These are phyloP conservation scores for Octodon degus DNA, from an alignment of 2,113 vertebrate genomes.

Conservation along the genomic window DNA sequence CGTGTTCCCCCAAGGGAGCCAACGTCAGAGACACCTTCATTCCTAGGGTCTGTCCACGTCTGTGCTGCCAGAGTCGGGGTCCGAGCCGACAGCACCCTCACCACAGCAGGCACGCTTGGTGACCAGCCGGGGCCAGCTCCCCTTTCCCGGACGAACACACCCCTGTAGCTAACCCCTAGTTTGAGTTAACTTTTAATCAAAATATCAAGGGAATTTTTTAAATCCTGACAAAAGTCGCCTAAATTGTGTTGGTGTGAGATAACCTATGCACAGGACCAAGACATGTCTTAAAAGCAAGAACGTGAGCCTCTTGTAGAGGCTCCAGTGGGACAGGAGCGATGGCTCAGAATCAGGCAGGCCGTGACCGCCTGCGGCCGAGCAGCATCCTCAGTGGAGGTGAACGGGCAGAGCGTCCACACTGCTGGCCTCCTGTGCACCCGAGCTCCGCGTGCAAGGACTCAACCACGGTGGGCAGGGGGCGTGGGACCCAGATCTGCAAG, in stretches of 20 bases:
- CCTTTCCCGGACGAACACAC: neutral
- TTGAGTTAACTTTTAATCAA: neutral
- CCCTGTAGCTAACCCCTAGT: neutral
- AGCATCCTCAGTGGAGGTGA: neutral
- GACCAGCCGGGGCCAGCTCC: neutral
- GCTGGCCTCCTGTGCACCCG: no score
- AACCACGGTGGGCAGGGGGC: neutral
- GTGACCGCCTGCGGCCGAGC: neutral
- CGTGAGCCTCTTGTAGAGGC: neutral
- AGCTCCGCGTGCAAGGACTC: no score
- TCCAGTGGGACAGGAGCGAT: neutral
- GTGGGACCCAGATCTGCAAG: neutral
- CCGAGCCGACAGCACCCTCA: neutral
- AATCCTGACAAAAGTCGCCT: neutral
- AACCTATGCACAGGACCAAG: neutral
- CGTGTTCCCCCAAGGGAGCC: neutral
- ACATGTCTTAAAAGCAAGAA: neutral
- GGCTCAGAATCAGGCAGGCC: no score
- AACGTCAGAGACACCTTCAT: neutral
- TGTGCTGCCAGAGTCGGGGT: neutral
- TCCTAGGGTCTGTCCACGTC: neutral
- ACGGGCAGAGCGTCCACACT: neutral
- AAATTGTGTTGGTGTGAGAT: neutral
- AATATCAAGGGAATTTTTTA: neutral
- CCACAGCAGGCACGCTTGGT: no score